phyloP scores from a whole-genome alignment of 1,140 invertebrate genomes.

The Zaprionus vittiger region DNA sequence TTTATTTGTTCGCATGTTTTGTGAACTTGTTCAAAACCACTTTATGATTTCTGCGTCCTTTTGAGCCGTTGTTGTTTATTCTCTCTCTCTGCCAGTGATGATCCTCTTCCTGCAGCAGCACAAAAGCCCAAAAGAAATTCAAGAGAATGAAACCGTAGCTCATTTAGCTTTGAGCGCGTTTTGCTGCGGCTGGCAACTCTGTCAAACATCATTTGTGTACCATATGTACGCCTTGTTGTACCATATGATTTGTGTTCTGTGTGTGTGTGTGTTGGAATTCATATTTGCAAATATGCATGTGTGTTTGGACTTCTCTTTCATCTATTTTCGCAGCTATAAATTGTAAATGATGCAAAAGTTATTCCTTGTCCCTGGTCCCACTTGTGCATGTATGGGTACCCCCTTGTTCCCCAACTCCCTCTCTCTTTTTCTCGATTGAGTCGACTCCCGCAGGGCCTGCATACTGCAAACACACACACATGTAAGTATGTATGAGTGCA shows the following conservation, averaged over 20 bases:
- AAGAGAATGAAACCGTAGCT: constrained; percentile 80
- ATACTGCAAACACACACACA: constrained; percentile 23
- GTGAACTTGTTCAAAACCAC: constrained; percentile 79
- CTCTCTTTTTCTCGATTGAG: constrained; percentile 7
- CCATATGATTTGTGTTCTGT: constrained; percentile 40
- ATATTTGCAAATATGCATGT: constrained; percentile 5
- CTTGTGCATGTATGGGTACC: constrained; percentile 55
- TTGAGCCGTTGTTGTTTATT: constrained; percentile 60
- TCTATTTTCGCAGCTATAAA: background rate
- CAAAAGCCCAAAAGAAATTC: constrained; percentile 73
- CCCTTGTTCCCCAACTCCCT: constrained; percentile 5
- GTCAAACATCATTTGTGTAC: constrained; percentile 55
- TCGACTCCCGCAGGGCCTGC: constrained; percentile 73
- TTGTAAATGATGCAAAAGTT: constrained; percentile 60
- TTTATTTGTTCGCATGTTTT: constrained; percentile 49
- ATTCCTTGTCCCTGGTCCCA: background rate
- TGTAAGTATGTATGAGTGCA: constrained; percentile 1
- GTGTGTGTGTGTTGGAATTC: constrained; percentile 2
- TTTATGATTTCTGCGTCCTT: constrained; percentile 80
- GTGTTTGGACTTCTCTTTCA: background rate
- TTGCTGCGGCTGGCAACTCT: constrained; percentile 30
- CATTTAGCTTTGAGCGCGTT: constrained; percentile 62
- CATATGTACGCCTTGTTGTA: constrained; percentile 6
- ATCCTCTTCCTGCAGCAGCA: constrained; percentile 70
- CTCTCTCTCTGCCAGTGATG: constrained; percentile 56